Evolutionary conservation across 2,113 vertebrate species (phyloP), one percentile per base, ranked within the genome.

Genomic region (Campylomormyrus numenius): DNA sequence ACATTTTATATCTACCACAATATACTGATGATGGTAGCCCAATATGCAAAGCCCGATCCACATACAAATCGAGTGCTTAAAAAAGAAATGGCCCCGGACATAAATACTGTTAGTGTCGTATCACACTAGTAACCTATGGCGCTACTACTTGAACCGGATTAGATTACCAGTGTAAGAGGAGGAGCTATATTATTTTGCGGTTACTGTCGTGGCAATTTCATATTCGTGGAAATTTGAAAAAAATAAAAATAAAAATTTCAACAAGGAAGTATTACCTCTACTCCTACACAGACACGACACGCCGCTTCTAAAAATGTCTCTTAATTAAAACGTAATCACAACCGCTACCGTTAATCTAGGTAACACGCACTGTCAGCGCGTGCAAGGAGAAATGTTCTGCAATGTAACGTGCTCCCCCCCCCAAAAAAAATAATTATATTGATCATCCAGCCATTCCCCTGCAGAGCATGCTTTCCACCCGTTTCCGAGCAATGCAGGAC

Each of bases 201-300:
- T 87, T n/a, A 87, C 50, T 53, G 50, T 88, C 52, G 56, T 88
- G 52, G 87, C 87, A 62, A 88, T n/a, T 66, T 88, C 6, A 87
- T 50, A 87, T 87, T 87, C 86, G 49, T 39, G 50, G 49, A 21
- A 39, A 56, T 5, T 6, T 15, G 85, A 56, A 17, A 42, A 88
- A 42, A 10, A 83, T 24, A 42, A 88, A 42, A 10, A 83, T 24
- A 83, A 42, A 42, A 1, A 45, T 27, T 45, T 39, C 48, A 88
- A 74, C 13, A 70, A 86, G 85, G n/a, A 87, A 35, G 50, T 4
- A 35, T 24, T 9, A 21, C 50, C 24, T 27, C 49, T 2, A 27
- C 50, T 56, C 0, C 13, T 52, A 48, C 49, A 31, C 62, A 70
- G n/a, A 13, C n/a, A 70, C n/a, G 10, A 11, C 62, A 27, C 62